These are phyloP conservation scores for Diorhabda sublineata DNA, from an alignment of 1,140 invertebrate species.

Conservation along the genomic window DNA sequence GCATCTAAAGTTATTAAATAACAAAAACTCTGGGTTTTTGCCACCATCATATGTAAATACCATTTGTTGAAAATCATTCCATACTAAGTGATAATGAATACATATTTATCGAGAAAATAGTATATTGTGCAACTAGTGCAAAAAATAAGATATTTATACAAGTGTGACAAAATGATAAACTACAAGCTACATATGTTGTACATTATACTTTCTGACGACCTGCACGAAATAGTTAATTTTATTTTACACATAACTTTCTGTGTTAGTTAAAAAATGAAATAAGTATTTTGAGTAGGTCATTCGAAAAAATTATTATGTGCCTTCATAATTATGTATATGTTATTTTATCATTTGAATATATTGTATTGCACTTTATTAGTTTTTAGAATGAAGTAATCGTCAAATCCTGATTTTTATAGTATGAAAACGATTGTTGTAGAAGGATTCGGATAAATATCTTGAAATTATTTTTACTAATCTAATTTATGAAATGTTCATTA, in stretches of 20 bases:
- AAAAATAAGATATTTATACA: not conserved
- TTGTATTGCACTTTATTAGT: too few relatives aligned
- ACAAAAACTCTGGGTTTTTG: not conserved
- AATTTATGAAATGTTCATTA: too few relatives aligned
- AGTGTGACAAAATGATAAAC: not conserved
- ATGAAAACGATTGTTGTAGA: too few relatives aligned
- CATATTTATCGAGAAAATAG: constrained; percentile 1
- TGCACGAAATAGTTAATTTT: not conserved
- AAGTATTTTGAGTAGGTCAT: constrained; percentile 1
- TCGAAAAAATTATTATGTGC: constrained; percentile 26
- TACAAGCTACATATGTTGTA: not conserved
- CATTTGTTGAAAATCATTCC: constrained; percentile 23
- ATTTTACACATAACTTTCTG: not conserved
- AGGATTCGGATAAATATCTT: too few relatives aligned
- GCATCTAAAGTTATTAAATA: not conserved
- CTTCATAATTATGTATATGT: constrained; percentile 17
- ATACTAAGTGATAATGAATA: constrained; percentile 23
- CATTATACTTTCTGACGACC: not conserved
- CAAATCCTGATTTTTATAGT: too few relatives aligned
- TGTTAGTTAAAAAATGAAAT: not conserved
- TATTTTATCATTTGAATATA: too few relatives aligned
- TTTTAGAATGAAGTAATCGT: too few relatives aligned
- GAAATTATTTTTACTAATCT: too few relatives aligned
- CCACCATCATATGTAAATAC: constrained; percentile 12
- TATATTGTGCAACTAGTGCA: not conserved